Percentiles rank a stretch among this genome's conserved stretches.
Evolutionary conservation across 2,888 invertebrate species (phyloP).

Genomic region (Phoenoteleia sp.): DNA sequence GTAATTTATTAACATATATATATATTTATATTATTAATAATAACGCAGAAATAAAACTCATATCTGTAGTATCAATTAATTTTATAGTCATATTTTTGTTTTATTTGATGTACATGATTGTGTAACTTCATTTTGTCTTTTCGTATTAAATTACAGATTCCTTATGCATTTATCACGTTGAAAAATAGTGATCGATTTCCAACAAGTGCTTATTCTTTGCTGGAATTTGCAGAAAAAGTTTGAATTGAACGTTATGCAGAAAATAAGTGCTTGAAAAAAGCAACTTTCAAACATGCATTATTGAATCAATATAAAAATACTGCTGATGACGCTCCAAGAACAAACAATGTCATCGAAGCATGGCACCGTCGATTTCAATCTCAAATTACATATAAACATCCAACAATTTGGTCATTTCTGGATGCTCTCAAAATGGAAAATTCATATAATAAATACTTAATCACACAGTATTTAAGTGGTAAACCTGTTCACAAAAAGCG

Average conservation of each 20-base stretch:
- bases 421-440: not conserved
- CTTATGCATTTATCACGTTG: not conserved
- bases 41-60: not conserved
- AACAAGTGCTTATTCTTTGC: too few species aligned
- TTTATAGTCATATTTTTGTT: too few species aligned
- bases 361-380: constrained; percentile 4
- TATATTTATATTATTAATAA: not conserved
- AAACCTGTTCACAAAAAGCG: too few species aligned
- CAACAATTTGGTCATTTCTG: not conserved
- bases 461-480: too few species aligned
- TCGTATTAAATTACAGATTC: too few species aligned
- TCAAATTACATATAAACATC: not conserved
- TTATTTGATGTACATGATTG: too few species aligned
- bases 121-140: too few species aligned
- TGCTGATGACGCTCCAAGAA: not conserved
- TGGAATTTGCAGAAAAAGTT: too few species aligned
- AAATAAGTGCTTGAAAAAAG: not conserved
- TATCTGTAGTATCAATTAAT: not conserved
- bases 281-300: not conserved
- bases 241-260: too few species aligned
- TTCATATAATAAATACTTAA: too few species aligned
- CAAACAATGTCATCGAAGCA: not conserved
- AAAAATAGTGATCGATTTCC: not conserved
- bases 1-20: too few species aligned
- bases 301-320: not conserved